These are phyloP conservation scores for Drosophila pruinosa DNA, from an alignment of 1,140 invertebrate species.

Conservation along the genomic window DNA sequence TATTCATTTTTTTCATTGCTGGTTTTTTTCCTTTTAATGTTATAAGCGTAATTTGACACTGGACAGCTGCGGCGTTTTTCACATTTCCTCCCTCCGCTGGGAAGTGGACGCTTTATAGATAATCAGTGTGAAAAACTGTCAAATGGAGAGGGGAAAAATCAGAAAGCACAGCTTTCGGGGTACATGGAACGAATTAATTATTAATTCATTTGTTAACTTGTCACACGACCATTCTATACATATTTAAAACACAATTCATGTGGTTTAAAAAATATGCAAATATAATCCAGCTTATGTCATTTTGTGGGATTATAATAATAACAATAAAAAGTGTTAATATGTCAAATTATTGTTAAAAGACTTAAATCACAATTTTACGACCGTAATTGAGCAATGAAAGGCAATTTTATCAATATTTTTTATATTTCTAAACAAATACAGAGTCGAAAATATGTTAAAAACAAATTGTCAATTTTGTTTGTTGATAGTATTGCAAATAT, in stretches of 20 bases:
- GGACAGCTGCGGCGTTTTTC: slow-evolving; percentile 45
- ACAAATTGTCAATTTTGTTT: too few species aligned
- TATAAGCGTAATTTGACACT: slow-evolving; percentile 72
- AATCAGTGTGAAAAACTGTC: neutral
- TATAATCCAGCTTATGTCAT: neutral
- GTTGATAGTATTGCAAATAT: too few species aligned
- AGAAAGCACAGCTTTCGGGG: neutral
- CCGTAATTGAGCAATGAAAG: neutral
- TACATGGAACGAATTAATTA: slow-evolving; percentile 16
- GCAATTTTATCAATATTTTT: neutral
- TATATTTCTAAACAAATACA: neutral
- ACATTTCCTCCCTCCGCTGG: neutral
- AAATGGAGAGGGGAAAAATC: neutral
- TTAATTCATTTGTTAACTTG: slow-evolving; percentile 32
- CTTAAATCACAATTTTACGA: neutral
- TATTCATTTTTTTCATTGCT: slow-evolving; percentile 48
- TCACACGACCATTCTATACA: slow-evolving; percentile 14
- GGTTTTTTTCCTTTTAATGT: slow-evolving; percentile 32
- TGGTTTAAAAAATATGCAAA: neutral
- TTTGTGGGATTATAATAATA: slow-evolving; percentile 15
- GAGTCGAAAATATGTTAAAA: too few species aligned
- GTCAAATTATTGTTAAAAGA: neutral
- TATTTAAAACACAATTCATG: slow-evolving; percentile 9
- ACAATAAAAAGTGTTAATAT: neutral
- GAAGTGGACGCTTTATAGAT: slow-evolving; percentile 13